phyloP scores from a whole-genome alignment of 2,888 invertebrate genomes.

The Thymelicus lineola region DNA sequence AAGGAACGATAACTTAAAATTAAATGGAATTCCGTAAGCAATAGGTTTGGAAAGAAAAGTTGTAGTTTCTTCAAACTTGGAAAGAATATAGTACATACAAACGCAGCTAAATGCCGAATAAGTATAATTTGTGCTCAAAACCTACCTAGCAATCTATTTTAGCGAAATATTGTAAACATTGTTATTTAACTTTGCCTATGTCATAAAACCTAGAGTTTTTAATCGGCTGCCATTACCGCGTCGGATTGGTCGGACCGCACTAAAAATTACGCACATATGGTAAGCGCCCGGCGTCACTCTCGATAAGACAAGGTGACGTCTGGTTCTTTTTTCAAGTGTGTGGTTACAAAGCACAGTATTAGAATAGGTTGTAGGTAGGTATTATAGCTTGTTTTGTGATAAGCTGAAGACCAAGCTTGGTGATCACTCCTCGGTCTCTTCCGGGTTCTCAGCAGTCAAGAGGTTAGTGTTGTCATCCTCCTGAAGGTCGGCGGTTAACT shows the following conservation, averaged over 20 bases:
- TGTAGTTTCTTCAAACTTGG: background rate
- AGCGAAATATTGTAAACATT: background rate
- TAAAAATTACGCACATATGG: no score
- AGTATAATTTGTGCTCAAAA: constrained; percentile 2
- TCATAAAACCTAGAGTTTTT: no score
- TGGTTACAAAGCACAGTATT: background rate
- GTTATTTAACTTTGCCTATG: no score
- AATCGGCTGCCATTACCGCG: no score
- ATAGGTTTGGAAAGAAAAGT: no score
- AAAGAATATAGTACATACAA: background rate
- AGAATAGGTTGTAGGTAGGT: background rate
- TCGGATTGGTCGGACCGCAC: no score
- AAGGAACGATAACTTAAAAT: no score
- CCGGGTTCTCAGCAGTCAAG: constrained; percentile 77
- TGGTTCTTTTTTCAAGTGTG: no score
- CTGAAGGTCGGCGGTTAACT: constrained; percentile 74
- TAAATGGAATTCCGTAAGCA: no score
- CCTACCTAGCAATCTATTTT: background rate
- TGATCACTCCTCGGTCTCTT: constrained; percentile 74
- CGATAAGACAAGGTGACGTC: no score
- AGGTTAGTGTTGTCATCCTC: constrained; percentile 80
- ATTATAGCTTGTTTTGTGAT: background rate
- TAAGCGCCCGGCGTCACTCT: no score
- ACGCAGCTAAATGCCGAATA: background rate
- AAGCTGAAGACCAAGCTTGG: constrained; percentile 6